Evolutionary conservation across 35 echinoderm and acorn worm genomes (phyloP).

Genomic region (Hemicentrotus pulcherrimus): DNA sequence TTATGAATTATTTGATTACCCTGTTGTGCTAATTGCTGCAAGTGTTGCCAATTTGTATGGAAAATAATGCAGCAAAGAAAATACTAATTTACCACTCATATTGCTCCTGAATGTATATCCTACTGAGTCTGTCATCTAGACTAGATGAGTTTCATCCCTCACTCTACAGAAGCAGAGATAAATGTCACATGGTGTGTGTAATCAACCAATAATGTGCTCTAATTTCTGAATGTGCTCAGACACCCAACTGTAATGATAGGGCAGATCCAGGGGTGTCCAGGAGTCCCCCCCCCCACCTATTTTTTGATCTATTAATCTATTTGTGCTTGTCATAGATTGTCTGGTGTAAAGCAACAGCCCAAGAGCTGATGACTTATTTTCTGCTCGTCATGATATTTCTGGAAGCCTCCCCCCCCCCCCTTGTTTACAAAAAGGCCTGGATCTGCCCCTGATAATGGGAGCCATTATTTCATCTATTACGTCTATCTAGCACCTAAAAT

Average conservation of each 20-base stretch:
- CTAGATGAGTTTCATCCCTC: neutral
- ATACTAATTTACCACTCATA: neutral
- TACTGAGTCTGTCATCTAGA: neutral
- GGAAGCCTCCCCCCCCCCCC: too few relatives aligned
- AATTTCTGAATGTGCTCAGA: neutral
- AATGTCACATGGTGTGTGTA: neutral
- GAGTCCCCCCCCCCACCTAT: too few relatives aligned
- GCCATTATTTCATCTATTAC: neutral
- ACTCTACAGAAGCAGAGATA: neutral
- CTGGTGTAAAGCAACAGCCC: too few relatives aligned
- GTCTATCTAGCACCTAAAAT: neutral
- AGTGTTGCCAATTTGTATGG: neutral
- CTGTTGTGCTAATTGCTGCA: neutral
- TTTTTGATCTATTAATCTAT: too few relatives aligned
- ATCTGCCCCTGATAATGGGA: neutral
- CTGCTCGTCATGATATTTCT: too few relatives aligned
- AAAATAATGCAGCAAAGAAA: neutral
- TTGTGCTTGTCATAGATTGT: too few relatives aligned
- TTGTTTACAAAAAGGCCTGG: too few relatives aligned
- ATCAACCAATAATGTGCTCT: slow-evolving; percentile 4
- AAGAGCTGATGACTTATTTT: too few relatives aligned
- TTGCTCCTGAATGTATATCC: neutral
- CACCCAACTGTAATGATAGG: neutral
- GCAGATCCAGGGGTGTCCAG: too few relatives aligned
- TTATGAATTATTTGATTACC: too few relatives aligned